These are phyloP conservation scores for Drosophila anomalata DNA, from an alignment of 2,888 invertebrate species.

Conservation along the genomic window DNA sequence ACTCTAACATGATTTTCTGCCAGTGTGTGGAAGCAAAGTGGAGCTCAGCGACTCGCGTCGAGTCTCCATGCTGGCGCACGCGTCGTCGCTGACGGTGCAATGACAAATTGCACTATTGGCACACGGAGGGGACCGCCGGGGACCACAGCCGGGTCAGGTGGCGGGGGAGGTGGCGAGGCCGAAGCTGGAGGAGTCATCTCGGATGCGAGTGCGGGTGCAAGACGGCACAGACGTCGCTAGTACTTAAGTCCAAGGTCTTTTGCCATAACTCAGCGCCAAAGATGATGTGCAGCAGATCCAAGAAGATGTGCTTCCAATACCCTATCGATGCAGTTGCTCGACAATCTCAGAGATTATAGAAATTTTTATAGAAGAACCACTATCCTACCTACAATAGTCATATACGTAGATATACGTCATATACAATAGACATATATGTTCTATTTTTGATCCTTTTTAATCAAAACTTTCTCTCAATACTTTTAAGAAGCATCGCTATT, in stretches of 20 bases:
- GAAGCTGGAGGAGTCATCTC: background rate
- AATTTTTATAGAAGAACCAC: too few species aligned
- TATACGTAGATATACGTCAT: too few species aligned
- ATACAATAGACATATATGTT: too few species aligned
- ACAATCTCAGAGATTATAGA: background rate
- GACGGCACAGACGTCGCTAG: constrained; percentile 47
- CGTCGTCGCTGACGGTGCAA: constrained; percentile 63
- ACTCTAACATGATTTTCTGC: background rate
- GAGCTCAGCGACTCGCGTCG: constrained; percentile 22
- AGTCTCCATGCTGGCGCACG: constrained; percentile 61
- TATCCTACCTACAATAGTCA: too few species aligned
- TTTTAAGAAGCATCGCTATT: constrained; percentile 7
- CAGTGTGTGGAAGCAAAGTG: constrained; percentile 7
- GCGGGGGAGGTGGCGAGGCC: background rate
- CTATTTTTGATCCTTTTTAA: background rate
- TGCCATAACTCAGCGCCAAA: constrained; percentile 64
- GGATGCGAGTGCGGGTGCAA: constrained; percentile 49
- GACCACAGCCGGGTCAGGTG: constrained; percentile 11
- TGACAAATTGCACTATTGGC: constrained; percentile 70
- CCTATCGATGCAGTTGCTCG: background rate
- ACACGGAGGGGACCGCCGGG: constrained; percentile 12
- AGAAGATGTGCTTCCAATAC: background rate
- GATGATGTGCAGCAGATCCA: constrained; percentile 54
- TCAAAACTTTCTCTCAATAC: background rate
- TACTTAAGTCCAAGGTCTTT: constrained; percentile 69